A percentile compares a stretch with the other conserved stretches of the same genome.
Conservation (phyloP, 2,888 invertebrate species). For the Penaeus monodon region DNA sequence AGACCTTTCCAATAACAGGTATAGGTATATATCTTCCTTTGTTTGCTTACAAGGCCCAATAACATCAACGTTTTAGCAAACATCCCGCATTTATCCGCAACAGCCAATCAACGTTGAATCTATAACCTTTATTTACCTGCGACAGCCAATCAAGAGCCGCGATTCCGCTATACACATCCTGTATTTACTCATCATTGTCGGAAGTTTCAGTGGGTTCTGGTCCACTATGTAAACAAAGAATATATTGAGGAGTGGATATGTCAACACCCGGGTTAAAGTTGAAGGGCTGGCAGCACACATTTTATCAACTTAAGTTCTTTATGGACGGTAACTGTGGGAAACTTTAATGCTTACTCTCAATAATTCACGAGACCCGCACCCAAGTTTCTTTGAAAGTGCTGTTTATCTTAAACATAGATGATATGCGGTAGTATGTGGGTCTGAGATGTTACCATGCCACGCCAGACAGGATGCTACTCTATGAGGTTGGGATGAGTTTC, state of each 20-base stretch:
- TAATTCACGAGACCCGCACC: no score
- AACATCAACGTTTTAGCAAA: constrained; percentile 27
- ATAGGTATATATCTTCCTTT: no score
- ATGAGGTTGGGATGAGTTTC: no score
- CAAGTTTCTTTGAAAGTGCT: no score
- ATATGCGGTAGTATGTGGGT: no score
- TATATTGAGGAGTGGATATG: constrained; percentile 21
- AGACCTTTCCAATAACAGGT: no score
- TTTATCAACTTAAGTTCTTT: not conserved
- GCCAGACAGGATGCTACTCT: no score
- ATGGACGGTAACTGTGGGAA: no score
- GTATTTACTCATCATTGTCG: constrained; percentile 45
- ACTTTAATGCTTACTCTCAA: no score
- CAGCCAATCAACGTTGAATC: constrained; percentile 44
- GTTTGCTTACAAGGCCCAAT: not conserved
- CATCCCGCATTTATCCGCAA: constrained; percentile 34
- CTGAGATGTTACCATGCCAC: no score
- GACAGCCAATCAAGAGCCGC: constrained; percentile 29
- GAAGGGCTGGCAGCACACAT: constrained; percentile 9
- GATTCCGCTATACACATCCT: constrained; percentile 30
- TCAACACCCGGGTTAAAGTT: constrained; percentile 35
- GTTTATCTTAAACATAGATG: no score
- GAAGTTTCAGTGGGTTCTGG: constrained; percentile 28
- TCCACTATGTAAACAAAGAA: constrained; percentile 19
- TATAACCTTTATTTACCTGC: constrained; percentile 42